phyloP scores from a whole-genome alignment of 35 echinoderm and acorn worm species.

The Patiria miniata region DNA sequence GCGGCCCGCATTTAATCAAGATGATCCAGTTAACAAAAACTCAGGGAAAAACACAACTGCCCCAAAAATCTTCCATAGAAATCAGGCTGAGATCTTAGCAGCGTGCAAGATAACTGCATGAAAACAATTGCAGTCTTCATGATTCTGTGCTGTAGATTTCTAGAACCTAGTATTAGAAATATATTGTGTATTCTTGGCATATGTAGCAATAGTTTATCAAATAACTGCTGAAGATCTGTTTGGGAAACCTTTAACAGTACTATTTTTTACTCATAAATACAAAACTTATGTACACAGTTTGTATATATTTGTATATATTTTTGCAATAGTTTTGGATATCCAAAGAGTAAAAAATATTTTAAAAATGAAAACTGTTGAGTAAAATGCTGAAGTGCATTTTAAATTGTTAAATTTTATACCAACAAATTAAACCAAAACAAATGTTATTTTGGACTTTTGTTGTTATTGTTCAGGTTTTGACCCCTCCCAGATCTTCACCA shows the following conservation, averaged over 20 bases:
- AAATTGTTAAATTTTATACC: too few relatives aligned
- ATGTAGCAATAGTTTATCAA: too few relatives aligned
- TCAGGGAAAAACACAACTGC: neutral
- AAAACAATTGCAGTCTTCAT: too few relatives aligned
- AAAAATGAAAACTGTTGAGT: too few relatives aligned
- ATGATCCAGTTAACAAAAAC: neutral
- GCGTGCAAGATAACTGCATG: too few relatives aligned
- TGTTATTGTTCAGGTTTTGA: constrained; percentile 73
- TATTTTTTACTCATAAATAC: neutral
- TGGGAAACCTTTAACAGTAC: neutral
- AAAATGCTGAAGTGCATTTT: too few relatives aligned
- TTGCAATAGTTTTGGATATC: neutral
- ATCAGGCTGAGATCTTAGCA: too few relatives aligned
- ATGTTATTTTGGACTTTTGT: constrained; percentile 11
- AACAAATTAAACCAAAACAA: constrained; percentile 17
- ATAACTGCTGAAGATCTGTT: constrained; percentile 12
- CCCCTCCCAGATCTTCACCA: constrained; percentile 87
- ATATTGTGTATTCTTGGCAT: too few relatives aligned
- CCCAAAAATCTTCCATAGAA: too few relatives aligned
- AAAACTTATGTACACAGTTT: neutral
- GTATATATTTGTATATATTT: neutral
- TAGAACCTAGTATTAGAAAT: too few relatives aligned
- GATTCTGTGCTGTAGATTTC: too few relatives aligned
- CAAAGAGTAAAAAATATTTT: neutral
- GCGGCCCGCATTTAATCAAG: too few relatives aligned